Conservation (phyloP, 2,888 invertebrate species). For the Stenurella melanura region DNA sequence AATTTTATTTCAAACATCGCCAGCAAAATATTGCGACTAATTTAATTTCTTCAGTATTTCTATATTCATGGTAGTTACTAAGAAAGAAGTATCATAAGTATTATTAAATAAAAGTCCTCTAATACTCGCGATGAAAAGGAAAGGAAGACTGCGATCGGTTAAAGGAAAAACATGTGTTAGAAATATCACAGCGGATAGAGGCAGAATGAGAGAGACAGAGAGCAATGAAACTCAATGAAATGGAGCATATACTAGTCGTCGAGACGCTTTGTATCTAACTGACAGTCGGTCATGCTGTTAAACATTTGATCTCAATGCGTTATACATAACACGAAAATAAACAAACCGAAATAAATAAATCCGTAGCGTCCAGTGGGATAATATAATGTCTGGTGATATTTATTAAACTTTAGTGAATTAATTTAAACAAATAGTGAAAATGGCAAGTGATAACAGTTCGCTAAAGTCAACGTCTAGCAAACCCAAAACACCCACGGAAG, state of each 20-base stretch:
- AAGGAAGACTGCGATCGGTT: background rate
- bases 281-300: constrained; percentile 34
- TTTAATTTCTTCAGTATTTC: background rate
- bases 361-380: background rate
- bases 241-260: constrained; percentile 47
- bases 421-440: constrained; percentile 30
- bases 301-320: constrained; percentile 29
- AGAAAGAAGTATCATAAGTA: background rate
- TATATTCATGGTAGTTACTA: background rate
- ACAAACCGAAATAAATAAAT: constrained; percentile 21
- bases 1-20: background rate
- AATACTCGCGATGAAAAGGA: background rate
- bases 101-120: background rate
- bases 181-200: constrained; percentile 19
- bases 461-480: constrained; percentile 43
- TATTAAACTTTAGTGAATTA: constrained; percentile 17
- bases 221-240: constrained; percentile 28
- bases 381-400: constrained; percentile 12
- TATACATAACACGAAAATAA: constrained; percentile 19
- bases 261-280: constrained; percentile 42
- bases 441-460: constrained; percentile 52
- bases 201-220: constrained; percentile 8
- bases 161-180: background rate
- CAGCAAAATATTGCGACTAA: background rate
- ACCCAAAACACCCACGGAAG: constrained; percentile 38